Evolutionary conservation across 2,888 invertebrate genomes (phyloP).

Genomic region (Nomada flava): DNA sequence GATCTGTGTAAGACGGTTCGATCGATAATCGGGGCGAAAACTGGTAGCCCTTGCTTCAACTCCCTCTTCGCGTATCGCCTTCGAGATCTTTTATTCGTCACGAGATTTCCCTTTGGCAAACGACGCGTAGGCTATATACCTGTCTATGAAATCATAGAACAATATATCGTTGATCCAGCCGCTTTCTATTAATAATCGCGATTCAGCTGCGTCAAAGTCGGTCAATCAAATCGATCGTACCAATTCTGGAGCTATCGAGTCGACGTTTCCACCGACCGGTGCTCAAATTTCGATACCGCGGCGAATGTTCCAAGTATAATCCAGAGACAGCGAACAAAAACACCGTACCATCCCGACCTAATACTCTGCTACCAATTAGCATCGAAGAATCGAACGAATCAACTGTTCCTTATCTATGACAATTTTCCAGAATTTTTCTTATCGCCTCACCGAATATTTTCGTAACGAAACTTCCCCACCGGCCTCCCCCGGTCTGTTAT

Average conservation of each 20-base stretch:
- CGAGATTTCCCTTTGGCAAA: not conserved
- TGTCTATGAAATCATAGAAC: slow-evolving; percentile 24
- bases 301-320: no score
- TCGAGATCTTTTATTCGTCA: slow-evolving; percentile 17
- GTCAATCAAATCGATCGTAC: slow-evolving; percentile 69
- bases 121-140: not conserved
- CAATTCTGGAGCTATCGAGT: slow-evolving; percentile 49
- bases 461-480: no score
- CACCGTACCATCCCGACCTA: no score
- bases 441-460: no score
- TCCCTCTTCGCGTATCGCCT: slow-evolving; percentile 5
- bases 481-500: no score
- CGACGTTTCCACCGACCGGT: not conserved
- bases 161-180: slow-evolving; percentile 33
- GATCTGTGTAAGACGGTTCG: slow-evolving; percentile 54
- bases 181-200: slow-evolving; percentile 74
- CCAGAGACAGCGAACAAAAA: no score
- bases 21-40: slow-evolving; percentile 64
- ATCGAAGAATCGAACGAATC: no score
- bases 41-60: slow-evolving; percentile 5
- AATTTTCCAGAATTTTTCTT: no score
- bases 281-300: no score
- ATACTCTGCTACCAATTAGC: no score
- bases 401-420: no score
- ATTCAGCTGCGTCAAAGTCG: slow-evolving; percentile 64